A percentile compares a stretch with the other conserved stretches of the same genome.
Conservation (phyloP, 2,888 invertebrate genomes). For the Congeria kusceri region DNA sequence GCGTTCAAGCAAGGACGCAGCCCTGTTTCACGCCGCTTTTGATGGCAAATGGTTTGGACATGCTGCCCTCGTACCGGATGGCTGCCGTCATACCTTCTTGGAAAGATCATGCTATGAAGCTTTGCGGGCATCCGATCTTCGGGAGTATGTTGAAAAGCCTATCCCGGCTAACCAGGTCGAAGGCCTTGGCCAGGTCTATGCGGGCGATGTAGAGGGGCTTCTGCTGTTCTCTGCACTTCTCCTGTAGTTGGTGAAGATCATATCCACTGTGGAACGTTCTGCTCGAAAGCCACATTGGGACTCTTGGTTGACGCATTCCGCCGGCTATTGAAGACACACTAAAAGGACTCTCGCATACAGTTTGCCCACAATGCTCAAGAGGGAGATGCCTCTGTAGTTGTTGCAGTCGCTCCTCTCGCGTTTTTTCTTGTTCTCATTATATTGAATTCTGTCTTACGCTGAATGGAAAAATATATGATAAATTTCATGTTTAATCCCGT, state of each 20-base stretch:
- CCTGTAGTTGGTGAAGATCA: constrained; percentile 37
- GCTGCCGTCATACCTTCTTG: too few relatives aligned
- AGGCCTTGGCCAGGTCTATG: constrained; percentile 16
- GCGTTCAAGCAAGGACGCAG: too few relatives aligned
- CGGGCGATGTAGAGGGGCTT: constrained; percentile 5
- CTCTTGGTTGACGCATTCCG: constrained; percentile 4
- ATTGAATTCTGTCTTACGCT: too few relatives aligned
- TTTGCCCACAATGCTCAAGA: constrained; percentile 22
- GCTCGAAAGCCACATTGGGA: constrained; percentile 25
- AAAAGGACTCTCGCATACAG: constrained; percentile 1
- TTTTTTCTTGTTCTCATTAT: constrained; percentile 63
- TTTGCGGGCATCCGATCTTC: constrained; percentile 40
- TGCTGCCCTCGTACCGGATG: too few relatives aligned
- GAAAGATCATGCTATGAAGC: too few relatives aligned
- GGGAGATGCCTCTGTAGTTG: constrained; percentile 60
- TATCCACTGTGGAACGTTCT: constrained; percentile 17
- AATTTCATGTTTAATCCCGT: too few relatives aligned
- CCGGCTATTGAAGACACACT: neutral
- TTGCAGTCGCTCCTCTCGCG: constrained; percentile 57
- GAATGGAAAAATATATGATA: too few relatives aligned
- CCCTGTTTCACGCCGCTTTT: too few relatives aligned
- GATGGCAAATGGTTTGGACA: too few relatives aligned
- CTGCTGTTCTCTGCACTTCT: constrained; percentile 43
- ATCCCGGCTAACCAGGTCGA: constrained; percentile 21
- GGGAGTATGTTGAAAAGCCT: constrained; percentile 12